phyloP scores from a whole-genome alignment of 1,140 invertebrate genomes.

The Argopecten irradians region DNA sequence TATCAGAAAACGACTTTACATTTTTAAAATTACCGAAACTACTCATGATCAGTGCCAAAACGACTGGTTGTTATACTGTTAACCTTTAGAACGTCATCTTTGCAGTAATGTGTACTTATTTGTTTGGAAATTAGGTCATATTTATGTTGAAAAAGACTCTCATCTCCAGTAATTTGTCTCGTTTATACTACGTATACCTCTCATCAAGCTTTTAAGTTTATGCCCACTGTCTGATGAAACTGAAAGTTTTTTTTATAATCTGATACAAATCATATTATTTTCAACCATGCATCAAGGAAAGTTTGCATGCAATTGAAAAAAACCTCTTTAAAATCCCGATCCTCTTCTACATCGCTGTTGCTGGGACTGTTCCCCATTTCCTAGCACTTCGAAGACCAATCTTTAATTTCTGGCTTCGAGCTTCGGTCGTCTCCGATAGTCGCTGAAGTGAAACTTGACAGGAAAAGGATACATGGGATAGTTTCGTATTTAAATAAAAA shows the following conservation, averaged over 20 bases:
- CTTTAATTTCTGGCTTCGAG: too few species aligned
- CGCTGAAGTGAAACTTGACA: conserved; percentile 20
- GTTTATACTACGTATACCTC: too few species aligned
- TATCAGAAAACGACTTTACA: too few species aligned
- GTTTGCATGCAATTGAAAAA: not conserved
- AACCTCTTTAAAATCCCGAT: conserved; percentile 48
- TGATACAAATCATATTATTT: not conserved
- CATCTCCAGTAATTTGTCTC: too few species aligned
- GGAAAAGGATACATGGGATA: not conserved
- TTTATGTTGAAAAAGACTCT: too few species aligned
- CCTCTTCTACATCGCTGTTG: conserved; percentile 52
- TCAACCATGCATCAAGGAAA: not conserved
- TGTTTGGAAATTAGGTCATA: too few species aligned
- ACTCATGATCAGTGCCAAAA: too few species aligned
- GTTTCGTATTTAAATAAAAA: not conserved
- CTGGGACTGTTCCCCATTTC: conserved; percentile 53
- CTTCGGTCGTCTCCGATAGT: not conserved
- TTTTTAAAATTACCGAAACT: too few species aligned
- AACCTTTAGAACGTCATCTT: too few species aligned
- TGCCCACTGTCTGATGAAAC: not conserved
- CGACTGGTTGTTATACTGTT: too few species aligned
- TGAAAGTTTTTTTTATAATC: not conserved
- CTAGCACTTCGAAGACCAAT: not conserved
- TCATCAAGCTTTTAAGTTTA: too few species aligned
- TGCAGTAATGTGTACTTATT: too few species aligned